phyloP scores from a whole-genome alignment of 1,140 invertebrate genomes.

The Dinoponera quadriceps region DNA sequence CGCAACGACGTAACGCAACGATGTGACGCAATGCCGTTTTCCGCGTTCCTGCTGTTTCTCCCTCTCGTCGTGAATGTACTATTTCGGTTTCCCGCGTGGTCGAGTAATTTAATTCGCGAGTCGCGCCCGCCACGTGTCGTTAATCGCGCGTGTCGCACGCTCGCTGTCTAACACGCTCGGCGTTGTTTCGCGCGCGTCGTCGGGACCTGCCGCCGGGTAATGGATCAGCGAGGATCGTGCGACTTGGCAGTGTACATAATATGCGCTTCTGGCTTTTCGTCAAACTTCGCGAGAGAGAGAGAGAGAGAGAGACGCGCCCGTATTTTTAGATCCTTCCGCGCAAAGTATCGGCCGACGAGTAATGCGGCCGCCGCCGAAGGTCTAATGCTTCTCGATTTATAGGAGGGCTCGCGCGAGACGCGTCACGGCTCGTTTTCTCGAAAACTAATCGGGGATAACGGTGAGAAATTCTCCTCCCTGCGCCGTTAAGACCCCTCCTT shows the following conservation, averaged over 20 bases:
- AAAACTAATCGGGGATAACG: slow-evolving; percentile 61
- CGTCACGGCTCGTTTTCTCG: slow-evolving; percentile 50
- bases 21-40: background rate
- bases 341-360: slow-evolving; percentile 10
- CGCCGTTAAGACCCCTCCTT: slow-evolving; percentile 23
- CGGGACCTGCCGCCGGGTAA: background rate
- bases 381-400: background rate
- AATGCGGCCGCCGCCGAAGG: background rate
- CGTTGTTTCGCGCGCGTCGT: background rate
- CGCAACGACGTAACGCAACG: background rate
- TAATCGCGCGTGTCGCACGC: background rate
- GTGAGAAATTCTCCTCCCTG: slow-evolving; percentile 44
- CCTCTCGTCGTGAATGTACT: background rate
- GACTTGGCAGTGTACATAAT: slow-evolving; percentile 29
- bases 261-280: slow-evolving; percentile 26
- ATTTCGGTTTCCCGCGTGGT: background rate
- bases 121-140: background rate
- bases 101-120: slow-evolving; percentile 36
- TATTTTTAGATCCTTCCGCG: slow-evolving; percentile 56
- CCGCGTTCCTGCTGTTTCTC: background rate
- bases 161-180: background rate
- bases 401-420: background rate
- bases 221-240: background rate
- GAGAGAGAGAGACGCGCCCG: background rate
- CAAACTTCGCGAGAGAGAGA: slow-evolving; percentile 17